A percentile compares a stretch with the other conserved stretches of the same genome.
Conservation (phyloP, 2,797 vertebrate species). For the Antrozous pallidus region DNA sequence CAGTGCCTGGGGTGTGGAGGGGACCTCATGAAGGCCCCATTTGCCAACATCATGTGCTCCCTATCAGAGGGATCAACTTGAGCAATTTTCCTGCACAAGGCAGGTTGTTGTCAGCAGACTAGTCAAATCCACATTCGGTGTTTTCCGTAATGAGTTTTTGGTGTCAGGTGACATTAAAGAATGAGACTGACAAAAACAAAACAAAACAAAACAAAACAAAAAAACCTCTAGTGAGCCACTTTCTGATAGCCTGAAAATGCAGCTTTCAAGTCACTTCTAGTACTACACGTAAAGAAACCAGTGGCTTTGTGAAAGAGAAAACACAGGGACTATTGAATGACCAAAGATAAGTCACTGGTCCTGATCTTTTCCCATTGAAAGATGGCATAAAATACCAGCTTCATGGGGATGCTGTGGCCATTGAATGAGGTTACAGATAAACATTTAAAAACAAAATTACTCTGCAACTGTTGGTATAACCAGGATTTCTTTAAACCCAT, state of each 20-base stretch:
- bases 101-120: constrained; percentile 21
- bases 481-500: background rate
- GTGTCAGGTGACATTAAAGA: constrained; percentile 32
- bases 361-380: background rate
- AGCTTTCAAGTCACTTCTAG: background rate
- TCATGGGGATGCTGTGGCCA: background rate
- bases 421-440: background rate
- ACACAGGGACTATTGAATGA: background rate
- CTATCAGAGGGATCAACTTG: background rate
- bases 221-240: background rate
- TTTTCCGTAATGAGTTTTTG: constrained; percentile 30
- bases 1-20: background rate
- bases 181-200: too few species aligned
- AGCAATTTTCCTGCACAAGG: background rate
- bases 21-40: too few species aligned
- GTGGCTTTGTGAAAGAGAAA: background rate
- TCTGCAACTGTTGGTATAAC: background rate
- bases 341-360: background rate
- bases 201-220: too few species aligned
- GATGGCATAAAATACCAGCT: background rate
- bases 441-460: constrained; percentile 51
- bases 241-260: background rate
- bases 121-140: background rate
- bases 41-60: background rate
- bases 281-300: background rate